phyloP scores from a whole-genome alignment of 2,797 vertebrate species.

The Lacerta agilis region DNA sequence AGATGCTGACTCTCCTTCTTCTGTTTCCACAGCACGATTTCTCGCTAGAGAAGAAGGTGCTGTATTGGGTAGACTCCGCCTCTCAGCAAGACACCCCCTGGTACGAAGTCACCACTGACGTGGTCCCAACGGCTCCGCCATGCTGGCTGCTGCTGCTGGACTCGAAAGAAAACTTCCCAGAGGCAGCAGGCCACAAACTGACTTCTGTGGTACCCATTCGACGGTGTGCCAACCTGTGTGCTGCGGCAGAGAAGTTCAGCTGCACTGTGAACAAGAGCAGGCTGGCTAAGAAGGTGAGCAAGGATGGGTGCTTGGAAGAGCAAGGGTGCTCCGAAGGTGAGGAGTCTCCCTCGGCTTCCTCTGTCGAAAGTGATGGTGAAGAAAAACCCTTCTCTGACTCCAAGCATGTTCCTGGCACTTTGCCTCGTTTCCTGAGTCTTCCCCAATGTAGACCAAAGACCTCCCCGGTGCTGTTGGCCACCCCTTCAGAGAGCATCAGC shows the following conservation, averaged over 20 bases:
- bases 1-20: neutral
- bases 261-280: constrained; percentile 53
- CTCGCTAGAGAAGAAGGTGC: constrained; percentile 86
- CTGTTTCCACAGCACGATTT: constrained; percentile 84
- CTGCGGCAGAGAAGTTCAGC: constrained; percentile 29
- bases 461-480: constrained; percentile 76
- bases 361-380: constrained; percentile 67
- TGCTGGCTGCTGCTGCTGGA: constrained; percentile 90
- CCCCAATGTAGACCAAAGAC: constrained; percentile 58
- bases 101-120: constrained; percentile 51
- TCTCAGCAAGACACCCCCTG: constrained; percentile 61
- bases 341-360: constrained; percentile 74
- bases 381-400: constrained; percentile 37
- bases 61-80: constrained; percentile 85
- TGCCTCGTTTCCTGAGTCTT: neutral
- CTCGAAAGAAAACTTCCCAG: constrained; percentile 53
- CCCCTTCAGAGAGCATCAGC: constrained; percentile 45
- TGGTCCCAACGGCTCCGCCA: constrained; percentile 85
- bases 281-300: neutral
- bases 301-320: constrained; percentile 48
- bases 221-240: constrained; percentile 77
- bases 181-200: constrained; percentile 3
- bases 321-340: constrained; percentile 75
- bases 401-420: neutral
- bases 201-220: constrained; percentile 69